Conservation (phyloP, 2,113 vertebrate species). For the Psilopsiagon aymara region DNA sequence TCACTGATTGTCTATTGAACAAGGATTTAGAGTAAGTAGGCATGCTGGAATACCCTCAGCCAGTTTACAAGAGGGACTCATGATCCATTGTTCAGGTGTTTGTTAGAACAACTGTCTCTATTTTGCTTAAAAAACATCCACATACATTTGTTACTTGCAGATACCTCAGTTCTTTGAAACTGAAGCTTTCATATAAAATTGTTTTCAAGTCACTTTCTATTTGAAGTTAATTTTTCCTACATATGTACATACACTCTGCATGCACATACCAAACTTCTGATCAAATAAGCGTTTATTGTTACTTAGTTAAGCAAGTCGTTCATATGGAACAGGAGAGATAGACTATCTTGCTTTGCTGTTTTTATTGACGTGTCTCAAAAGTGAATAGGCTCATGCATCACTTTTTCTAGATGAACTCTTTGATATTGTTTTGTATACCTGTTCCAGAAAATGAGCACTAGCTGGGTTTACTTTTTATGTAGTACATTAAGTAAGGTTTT, state of each 20-base stretch:
- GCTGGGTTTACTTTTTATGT: not conserved
- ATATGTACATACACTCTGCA: not conserved
- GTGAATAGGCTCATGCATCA: not conserved
- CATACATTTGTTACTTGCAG: not conserved
- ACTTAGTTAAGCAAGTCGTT: not conserved
- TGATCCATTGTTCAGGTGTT: not conserved
- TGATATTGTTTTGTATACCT: not conserved
- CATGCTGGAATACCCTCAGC: slow-evolving; percentile 8
- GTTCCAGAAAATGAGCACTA: not conserved
- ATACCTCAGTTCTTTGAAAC: slow-evolving; percentile 9
- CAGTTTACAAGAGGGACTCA: not conserved
- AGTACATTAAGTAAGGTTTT: not conserved
- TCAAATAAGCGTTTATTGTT: not conserved
- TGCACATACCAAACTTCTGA: slow-evolving; percentile 19
- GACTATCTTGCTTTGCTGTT: not conserved
- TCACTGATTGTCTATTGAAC: slow-evolving; percentile 38
- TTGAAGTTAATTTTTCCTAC: slow-evolving; percentile 9
- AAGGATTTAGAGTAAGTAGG: slow-evolving; percentile 12
- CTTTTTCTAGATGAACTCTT: not conserved
- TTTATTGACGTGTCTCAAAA: slow-evolving; percentile 5
- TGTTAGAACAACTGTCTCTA: not conserved
- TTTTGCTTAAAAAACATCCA: not conserved
- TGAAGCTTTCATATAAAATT: slow-evolving; percentile 22
- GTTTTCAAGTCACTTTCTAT: not conserved
- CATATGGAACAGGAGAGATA: not conserved